These are phyloP conservation scores for Trypoxylus dichotomus DNA, from an alignment of 1,140 invertebrate genomes.

Conservation along the genomic window DNA sequence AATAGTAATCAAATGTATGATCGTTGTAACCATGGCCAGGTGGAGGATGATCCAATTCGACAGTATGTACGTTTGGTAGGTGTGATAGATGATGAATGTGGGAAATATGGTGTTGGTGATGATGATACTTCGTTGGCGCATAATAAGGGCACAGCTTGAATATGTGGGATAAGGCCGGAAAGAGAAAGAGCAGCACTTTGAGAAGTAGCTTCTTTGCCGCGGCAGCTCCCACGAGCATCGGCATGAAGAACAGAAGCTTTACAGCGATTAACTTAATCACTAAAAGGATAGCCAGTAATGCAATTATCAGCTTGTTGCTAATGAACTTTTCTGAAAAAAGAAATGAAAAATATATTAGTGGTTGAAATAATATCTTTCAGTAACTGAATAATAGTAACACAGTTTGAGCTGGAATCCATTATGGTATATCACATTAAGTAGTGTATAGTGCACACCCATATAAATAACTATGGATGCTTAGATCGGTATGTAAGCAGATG, in stretches of 20 bases:
- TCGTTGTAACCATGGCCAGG: constrained; percentile 33
- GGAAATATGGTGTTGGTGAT: constrained; percentile 74
- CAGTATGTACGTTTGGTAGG: constrained; percentile 52
- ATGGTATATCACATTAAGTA: too few relatives aligned
- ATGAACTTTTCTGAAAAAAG: constrained; percentile 72
- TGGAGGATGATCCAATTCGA: constrained; percentile 31
- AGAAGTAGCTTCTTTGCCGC: constrained; percentile 80
- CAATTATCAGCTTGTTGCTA: constrained; percentile 71
- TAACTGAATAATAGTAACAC: not conserved
- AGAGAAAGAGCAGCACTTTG: constrained; percentile 77
- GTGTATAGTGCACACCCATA: too few relatives aligned
- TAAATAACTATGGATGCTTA: too few relatives aligned
- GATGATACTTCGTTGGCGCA: constrained; percentile 75
- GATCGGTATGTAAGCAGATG: too few relatives aligned
- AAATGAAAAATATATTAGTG: not conserved
- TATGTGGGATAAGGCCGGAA: constrained; percentile 77
- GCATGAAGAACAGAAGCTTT: constrained; percentile 75
- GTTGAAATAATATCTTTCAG: not conserved
- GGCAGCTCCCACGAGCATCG: constrained; percentile 72
- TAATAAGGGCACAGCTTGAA: constrained; percentile 84
- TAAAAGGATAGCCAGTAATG: constrained; percentile 70
- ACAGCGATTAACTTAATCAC: constrained; percentile 79
- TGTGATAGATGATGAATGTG: constrained; percentile 62
- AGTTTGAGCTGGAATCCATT: too few relatives aligned
- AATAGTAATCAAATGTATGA: constrained; percentile 37